Conservation (phyloP, 2,888 invertebrate species). For the Troilus luridus region DNA sequence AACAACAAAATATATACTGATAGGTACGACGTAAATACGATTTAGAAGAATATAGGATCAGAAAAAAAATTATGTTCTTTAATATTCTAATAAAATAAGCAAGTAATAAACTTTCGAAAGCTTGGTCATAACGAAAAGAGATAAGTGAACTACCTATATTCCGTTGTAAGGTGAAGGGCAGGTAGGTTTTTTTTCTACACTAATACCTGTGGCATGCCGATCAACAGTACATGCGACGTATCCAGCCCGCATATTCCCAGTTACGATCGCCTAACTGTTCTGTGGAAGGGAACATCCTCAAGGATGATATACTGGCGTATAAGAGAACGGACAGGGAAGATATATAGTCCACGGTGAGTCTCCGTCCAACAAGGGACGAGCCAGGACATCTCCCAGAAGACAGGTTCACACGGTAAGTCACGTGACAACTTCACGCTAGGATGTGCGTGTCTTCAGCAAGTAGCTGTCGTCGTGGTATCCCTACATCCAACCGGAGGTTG, state of each 20-base stretch:
- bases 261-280: background rate
- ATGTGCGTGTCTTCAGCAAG: background rate
- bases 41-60: background rate
- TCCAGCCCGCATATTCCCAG: background rate
- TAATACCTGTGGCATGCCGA: background rate
- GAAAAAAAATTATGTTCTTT: background rate
- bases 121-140: too few relatives aligned
- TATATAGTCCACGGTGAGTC: background rate
- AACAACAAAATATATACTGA: background rate
- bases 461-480: background rate
- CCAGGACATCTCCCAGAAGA: background rate
- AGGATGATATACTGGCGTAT: background rate
- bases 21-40: background rate
- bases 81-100: too few relatives aligned
- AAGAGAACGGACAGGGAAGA: background rate
- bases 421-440: background rate
- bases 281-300: background rate
- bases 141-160: too few relatives aligned
- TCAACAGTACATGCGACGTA: background rate
- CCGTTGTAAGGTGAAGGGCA: background rate
- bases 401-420: slow-evolving; percentile 25
- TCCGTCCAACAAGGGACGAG: background rate
- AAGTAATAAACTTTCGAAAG: too few relatives aligned
- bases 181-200: background rate
- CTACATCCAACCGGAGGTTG: background rate